Base-by-base conservation (phyloP, 2,888 invertebrate genomes). In the Brenthis hecate region DNA sequence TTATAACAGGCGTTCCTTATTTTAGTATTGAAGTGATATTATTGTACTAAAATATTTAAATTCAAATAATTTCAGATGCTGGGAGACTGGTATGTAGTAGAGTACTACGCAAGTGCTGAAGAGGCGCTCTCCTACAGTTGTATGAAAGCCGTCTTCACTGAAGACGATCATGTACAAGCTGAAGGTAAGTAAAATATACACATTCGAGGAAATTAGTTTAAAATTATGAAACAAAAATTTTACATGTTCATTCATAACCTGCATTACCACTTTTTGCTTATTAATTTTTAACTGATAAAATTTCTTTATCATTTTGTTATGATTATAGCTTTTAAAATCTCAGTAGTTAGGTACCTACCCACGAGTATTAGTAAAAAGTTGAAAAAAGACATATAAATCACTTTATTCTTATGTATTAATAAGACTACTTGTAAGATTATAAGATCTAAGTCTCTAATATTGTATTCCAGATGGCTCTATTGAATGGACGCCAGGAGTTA, bases 41-140 rank as follows among this genome's bases (percentile, higher is more conserved):
- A 13, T 51, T 6, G 13, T 51, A n/a, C 6, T 16, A 51, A 51
- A n/a, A 51, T n/a, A 51, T n/a, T 28, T 23, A 54, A 48, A 13
- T 68, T 6, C 48, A 13, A 43, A 56, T 51, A 19, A 56, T 82
- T 81, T 32, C 84, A 96, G 96, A 94, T 98, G 92, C 91, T 97
- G 77, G 97, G 97, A 13, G 94, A 94, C 73, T 98, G 97, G 97
- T 96, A 94, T 87, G 96, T 97, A 56, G 96, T 97, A 19, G 97
- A 97, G 81, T 97, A 97, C 87, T 98, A 97, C 81, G 97, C 97
- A 2, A 97, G 97, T 82, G 97, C 96, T 0, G 97, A 97, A 86
- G 97, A 97, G 88, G 95, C 96, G 3, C 93, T 97, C 11, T 95
- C 96, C 6, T 98, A 97, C 85, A 95, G 96, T 79, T 98, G 97